A percentile compares a stretch with the other conserved stretches of the same genome.
Conservation (phyloP, 2,797 vertebrate genomes). For the Lepilemur ruficaudatus region DNA sequence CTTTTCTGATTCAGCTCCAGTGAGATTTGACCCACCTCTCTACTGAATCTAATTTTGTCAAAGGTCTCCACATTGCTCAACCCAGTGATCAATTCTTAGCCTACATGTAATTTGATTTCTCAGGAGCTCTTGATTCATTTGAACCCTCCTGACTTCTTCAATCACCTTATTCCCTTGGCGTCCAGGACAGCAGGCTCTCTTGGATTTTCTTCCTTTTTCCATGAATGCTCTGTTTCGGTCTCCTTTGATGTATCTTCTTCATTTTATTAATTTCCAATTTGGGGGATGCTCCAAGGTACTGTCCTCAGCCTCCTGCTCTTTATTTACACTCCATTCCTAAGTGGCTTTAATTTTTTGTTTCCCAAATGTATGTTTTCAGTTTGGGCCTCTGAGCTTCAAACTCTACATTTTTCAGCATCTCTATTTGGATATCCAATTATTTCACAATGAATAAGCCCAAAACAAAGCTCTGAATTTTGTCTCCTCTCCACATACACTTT, state of each 20-base stretch:
- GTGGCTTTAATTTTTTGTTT: too few relatives aligned
- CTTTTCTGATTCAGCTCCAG: background rate
- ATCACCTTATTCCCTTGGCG: background rate
- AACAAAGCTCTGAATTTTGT: too few relatives aligned
- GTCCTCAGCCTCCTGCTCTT: background rate
- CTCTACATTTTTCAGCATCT: too few relatives aligned
- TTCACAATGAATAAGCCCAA: too few relatives aligned
- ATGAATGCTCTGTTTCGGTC: background rate
- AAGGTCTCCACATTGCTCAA: too few relatives aligned
- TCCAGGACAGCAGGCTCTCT: background rate
- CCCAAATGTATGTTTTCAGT: too few relatives aligned
- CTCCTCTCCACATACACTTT: too few relatives aligned
- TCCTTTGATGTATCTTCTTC: background rate
- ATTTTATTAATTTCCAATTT: background rate
- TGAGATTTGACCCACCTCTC: background rate
- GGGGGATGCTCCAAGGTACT: background rate
- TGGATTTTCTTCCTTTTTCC: background rate
- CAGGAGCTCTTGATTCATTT: background rate
- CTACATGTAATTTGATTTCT: background rate
- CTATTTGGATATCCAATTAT: too few relatives aligned
- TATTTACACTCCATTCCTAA: too few relatives aligned
- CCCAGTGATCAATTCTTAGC: background rate
- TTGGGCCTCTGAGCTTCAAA: too few relatives aligned
- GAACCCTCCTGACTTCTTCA: background rate
- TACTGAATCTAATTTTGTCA: background rate